Percentiles rank a stretch among this genome's conserved stretches.
Conservation (phyloP, 2,113 vertebrate species). For the Elaphurus davidianus region DNA sequence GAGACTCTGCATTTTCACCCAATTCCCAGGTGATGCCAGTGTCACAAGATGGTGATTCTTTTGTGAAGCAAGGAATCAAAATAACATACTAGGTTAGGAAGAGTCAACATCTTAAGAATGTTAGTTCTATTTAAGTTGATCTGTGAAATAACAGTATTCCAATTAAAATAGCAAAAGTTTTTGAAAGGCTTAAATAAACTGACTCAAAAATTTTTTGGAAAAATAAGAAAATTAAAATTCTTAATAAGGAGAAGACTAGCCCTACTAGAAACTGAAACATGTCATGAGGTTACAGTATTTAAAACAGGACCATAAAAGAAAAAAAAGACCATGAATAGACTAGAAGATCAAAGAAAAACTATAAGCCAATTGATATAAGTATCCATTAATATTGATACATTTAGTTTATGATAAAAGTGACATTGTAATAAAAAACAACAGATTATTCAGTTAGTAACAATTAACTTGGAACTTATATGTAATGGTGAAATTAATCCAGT, state of each 20-base stretch:
- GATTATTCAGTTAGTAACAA: background rate
- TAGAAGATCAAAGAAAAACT: background rate
- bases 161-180: background rate
- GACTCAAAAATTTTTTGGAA: slow-evolving; percentile 1
- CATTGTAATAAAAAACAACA: background rate
- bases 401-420: background rate
- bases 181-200: background rate
- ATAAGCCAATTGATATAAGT: background rate
- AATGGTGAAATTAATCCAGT: background rate
- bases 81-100: background rate
- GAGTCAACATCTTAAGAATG: background rate
- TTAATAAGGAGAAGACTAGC: background rate
- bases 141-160: background rate
- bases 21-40: background rate
- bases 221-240: background rate
- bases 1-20: background rate
- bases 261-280: background rate
- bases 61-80: background rate
- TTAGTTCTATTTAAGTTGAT: background rate
- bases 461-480: background rate
- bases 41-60: background rate
- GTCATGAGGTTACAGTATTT: background rate
- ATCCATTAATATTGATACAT: background rate
- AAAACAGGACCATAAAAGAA: background rate
- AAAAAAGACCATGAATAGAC: background rate